phyloP scores from a whole-genome alignment of 2,113 vertebrate species.

The Prunella himalayana region DNA sequence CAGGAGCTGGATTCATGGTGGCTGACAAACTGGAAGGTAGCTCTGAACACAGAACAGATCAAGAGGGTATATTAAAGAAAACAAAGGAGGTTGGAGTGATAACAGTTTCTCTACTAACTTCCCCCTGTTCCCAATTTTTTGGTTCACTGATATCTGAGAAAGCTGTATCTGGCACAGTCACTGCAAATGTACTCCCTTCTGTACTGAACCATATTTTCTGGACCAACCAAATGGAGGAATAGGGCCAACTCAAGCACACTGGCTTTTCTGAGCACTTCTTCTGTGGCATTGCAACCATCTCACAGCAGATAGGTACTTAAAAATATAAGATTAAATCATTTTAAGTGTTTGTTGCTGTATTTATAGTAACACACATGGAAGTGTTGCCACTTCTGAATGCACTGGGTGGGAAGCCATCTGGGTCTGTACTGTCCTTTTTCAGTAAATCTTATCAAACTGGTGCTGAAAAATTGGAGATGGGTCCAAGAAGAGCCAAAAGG shows the following conservation, averaged over 20 bases:
- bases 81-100: not conserved
- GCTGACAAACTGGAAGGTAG: not conserved
- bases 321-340: not conserved
- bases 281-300: not conserved
- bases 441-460: not conserved
- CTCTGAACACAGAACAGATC: not conserved
- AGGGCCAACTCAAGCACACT: not conserved
- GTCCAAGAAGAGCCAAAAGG: not conserved
- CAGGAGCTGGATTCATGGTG: not conserved
- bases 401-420: not conserved
- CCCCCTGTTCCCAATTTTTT: not conserved
- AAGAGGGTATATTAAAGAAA: not conserved
- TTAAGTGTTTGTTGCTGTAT: not conserved
- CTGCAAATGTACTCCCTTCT: not conserved
- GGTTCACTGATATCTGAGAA: not conserved
- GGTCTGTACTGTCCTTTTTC: not conserved
- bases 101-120: not conserved
- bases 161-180: not conserved
- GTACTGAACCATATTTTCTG: not conserved
- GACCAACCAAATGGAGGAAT: not conserved
- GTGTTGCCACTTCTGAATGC: not conserved
- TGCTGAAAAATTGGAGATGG: not conserved
- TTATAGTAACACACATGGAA: not conserved
- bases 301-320: not conserved
- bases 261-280: not conserved